These are phyloP conservation scores for Isichthys henryi DNA, from an alignment of 2,113 vertebrate species.

Conservation along the genomic window DNA sequence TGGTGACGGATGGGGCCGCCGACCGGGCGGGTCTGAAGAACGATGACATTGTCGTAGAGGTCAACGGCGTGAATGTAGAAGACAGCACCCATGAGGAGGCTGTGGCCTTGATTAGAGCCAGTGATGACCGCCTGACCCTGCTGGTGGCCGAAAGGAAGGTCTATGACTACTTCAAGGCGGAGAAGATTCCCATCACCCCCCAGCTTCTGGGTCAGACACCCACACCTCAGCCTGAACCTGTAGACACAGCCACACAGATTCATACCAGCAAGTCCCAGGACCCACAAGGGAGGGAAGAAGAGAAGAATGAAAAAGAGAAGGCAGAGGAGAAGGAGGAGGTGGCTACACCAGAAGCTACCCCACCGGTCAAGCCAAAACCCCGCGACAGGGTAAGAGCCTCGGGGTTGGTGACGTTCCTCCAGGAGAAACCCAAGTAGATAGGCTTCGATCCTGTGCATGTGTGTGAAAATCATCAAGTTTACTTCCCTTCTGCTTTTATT, in stretches of 20 bases:
- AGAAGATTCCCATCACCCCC: conserved; percentile 62
- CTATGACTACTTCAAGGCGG: conserved; percentile 64
- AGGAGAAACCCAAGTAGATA: neutral
- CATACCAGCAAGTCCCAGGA: neutral
- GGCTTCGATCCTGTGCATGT: neutral
- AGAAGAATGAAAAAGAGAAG: neutral
- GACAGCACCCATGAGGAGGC: conserved; percentile 65
- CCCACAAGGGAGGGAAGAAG: neutral
- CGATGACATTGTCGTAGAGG: conserved; percentile 74
- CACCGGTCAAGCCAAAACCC: conserved; percentile 5
- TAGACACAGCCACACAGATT: conserved; percentile 5
- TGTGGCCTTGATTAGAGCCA: conserved; percentile 64
- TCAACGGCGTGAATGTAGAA: conserved; percentile 73
- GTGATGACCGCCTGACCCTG: conserved; percentile 61
- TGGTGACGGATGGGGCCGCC: conserved; percentile 66
- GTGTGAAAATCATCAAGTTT: neutral
- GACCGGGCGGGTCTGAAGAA: conserved; percentile 71
- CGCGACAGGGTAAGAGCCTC: conserved; percentile 51
- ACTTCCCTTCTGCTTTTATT: conserved; percentile 4
- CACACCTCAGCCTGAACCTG: conserved; percentile 26
- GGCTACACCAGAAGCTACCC: conserved; percentile 12
- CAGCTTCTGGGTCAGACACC: conserved; percentile 39
- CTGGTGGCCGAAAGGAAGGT: conserved; percentile 66
- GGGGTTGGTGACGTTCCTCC: neutral
- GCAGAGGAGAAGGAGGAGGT: neutral